Conservation (phyloP, 1,140 invertebrate species). For the Hylaeus anthracinus region DNA sequence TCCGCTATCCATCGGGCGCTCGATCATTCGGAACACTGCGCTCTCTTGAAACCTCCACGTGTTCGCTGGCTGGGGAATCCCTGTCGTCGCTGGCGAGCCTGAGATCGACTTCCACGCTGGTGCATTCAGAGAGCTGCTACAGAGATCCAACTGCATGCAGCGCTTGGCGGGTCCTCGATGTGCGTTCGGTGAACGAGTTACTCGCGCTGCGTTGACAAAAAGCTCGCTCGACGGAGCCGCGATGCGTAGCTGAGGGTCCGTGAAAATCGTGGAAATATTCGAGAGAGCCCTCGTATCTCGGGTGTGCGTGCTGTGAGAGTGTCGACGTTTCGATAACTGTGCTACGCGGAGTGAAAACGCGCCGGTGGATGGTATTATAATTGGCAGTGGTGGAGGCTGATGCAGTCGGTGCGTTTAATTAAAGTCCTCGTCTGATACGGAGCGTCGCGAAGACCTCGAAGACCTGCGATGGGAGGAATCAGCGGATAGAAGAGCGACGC, state of each 20-base stretch:
- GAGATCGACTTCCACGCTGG: neutral
- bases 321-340: neutral
- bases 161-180: neutral
- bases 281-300: neutral
- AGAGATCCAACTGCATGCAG: neutral
- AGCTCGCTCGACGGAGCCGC: neutral
- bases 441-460: neutral
- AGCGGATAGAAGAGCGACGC: too few species aligned
- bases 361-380: conserved; percentile 16
- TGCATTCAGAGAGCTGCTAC: neutral
- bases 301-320: neutral
- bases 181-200: neutral
- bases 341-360: conserved; percentile 26
- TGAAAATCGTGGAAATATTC: neutral
- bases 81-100: neutral
- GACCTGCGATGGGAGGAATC: neutral
- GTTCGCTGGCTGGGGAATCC: neutral
- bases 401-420: conserved; percentile 4
- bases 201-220: neutral
- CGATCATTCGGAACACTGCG: neutral
- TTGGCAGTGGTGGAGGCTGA: neutral
- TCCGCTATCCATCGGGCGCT: neutral
- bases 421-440: neutral
- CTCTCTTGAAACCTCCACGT: neutral
- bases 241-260: neutral